A percentile compares a stretch with the other conserved stretches of the same genome.
Evolutionary conservation across 2,113 vertebrate species (phyloP).

Genomic region (Pavo muticus): DNA sequence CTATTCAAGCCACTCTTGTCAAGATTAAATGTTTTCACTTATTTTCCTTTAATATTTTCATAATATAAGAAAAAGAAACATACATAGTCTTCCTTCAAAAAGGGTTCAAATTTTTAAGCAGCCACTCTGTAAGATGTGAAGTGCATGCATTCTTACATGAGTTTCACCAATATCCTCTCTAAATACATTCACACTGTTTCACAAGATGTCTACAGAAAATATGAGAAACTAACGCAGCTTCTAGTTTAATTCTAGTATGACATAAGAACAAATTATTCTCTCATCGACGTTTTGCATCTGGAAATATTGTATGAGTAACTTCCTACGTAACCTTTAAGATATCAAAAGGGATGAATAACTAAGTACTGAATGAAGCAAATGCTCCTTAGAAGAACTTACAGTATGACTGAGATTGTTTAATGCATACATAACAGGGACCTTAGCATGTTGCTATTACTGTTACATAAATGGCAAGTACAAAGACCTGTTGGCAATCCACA

Average conservation of each 20-base stretch:
- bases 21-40: neutral
- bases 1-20: neutral
- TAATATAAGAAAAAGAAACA: neutral
- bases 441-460: neutral
- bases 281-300: neutral
- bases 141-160: neutral
- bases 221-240: neutral
- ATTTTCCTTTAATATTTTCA: neutral
- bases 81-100: neutral
- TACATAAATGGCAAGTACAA: neutral
- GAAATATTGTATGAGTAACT: accelerated
- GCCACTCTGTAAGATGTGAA: neutral
- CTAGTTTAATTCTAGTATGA: neutral
- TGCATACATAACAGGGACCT: accelerated
- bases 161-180: neutral
- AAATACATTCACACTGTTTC: neutral
- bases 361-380: neutral
- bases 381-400: neutral
- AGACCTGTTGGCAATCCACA: neutral
- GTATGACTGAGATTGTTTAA: neutral
- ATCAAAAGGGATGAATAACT: too few species aligned
- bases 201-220: neutral
- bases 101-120: neutral
- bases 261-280: neutral
- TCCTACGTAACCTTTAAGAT: neutral